Percentiles rank a stretch among this genome's conserved stretches.
phyloP scores from a whole-genome alignment of 2,113 vertebrate genomes.

The Passer montanus region DNA sequence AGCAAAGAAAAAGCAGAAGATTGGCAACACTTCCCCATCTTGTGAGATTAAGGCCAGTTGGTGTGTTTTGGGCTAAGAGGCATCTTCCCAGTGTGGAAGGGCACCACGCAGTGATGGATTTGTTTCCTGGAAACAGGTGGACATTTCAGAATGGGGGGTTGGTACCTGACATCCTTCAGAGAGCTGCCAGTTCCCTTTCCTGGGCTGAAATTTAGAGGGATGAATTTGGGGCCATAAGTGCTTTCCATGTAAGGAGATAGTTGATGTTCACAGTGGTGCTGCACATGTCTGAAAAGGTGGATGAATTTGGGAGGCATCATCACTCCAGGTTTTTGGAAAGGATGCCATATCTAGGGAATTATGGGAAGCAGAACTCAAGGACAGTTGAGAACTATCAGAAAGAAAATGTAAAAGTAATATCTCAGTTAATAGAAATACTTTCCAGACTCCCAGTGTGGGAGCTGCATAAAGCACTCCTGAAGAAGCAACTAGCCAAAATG shows the following conservation, averaged over 20 bases:
- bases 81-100: neutral
- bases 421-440: neutral
- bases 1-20: slow-evolving; percentile 28
- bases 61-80: neutral
- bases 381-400: neutral
- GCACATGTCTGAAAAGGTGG: neutral
- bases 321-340: neutral
- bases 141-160: neutral
- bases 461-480: neutral
- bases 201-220: neutral
- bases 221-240: neutral
- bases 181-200: neutral
- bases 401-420: neutral
- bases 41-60: neutral
- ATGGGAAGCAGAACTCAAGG: neutral
- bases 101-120: accelerated
- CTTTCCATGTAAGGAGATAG: neutral
- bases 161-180: neutral
- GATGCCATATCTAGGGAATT: neutral
- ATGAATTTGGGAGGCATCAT: neutral
- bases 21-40: neutral
- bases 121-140: neutral
- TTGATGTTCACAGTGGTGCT: neutral
- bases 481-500: neutral
- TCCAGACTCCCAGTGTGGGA: neutral